phyloP scores from a whole-genome alignment of 2,113 vertebrate species.

The Larimichthys crocea region DNA sequence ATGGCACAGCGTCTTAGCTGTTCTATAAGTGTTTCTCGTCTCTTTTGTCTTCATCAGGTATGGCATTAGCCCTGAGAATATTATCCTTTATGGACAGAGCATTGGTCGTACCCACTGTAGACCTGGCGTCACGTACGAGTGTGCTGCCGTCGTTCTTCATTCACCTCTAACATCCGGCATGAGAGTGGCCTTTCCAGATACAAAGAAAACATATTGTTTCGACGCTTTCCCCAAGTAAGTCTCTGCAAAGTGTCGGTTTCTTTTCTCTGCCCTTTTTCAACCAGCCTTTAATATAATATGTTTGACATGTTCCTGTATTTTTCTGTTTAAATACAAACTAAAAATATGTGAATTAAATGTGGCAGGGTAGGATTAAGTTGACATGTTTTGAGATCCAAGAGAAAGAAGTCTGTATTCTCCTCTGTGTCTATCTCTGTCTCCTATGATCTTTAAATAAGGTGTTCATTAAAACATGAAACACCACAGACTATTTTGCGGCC shows the following conservation, averaged over 20 bases:
- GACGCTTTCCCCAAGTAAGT: constrained; percentile 98
- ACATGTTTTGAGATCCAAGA: background rate
- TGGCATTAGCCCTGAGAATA: constrained; percentile 95
- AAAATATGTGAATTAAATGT: background rate
- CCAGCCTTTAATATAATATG: background rate
- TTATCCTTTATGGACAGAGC: constrained; percentile 95
- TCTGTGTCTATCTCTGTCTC: background rate
- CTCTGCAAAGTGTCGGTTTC: background rate
- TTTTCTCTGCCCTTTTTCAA: background rate
- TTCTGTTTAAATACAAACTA: background rate
- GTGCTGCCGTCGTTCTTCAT: constrained; percentile 94
- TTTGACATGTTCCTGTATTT: background rate
- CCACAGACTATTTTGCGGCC: constrained; percentile 25
- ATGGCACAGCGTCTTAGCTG: background rate
- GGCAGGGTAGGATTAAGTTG: no score
- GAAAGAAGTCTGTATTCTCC: background rate
- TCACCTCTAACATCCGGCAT: constrained; percentile 96
- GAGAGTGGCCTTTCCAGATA: constrained; percentile 96
- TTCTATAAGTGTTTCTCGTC: background rate
- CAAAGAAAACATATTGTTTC: constrained; percentile 98
- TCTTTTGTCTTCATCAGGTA: constrained; percentile 81
- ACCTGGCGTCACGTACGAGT: constrained; percentile 96
- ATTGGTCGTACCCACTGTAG: constrained; percentile 94
- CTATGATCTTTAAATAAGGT: constrained; percentile 22
- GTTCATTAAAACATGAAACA: constrained; percentile 24